These are phyloP conservation scores for Eurosta solidaginis DNA, from an alignment of 1,140 invertebrate species.

Conservation along the genomic window DNA sequence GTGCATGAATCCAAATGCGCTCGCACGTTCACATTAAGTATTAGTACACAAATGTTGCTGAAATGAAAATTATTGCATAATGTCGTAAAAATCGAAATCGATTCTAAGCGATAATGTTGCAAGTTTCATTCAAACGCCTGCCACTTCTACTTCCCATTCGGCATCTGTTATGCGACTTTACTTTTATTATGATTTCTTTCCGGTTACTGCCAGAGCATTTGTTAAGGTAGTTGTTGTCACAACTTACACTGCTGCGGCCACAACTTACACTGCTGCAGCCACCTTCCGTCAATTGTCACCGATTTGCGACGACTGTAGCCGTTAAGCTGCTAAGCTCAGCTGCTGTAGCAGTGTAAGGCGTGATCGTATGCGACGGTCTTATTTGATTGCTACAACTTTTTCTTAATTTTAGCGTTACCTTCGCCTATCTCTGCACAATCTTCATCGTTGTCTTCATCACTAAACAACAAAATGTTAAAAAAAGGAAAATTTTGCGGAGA, in stretches of 20 bases:
- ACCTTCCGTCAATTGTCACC: constrained; percentile 17
- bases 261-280: neutral
- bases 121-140: neutral
- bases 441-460: neutral
- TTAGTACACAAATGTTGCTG: constrained; percentile 22
- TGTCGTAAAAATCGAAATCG: constrained; percentile 27
- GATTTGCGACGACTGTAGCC: constrained; percentile 21
- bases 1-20: no score
- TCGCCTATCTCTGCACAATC: neutral
- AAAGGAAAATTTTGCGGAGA: neutral
- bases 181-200: neutral
- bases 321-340: constrained; percentile 22
- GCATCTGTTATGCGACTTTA: neutral
- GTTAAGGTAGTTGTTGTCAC: neutral
- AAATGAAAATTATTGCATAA: constrained; percentile 24
- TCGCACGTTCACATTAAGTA: neutral
- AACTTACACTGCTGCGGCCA: no score
- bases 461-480: constrained; percentile 7
- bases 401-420: neutral
- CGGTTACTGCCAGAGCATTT: neutral
- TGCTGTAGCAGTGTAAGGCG: neutral
- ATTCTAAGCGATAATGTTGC: constrained; percentile 18
- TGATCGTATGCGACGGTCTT: neutral
- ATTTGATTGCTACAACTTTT: neutral
- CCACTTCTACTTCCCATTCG: neutral